phyloP scores from a whole-genome alignment of 2,888 invertebrate species.

The Octodonta nipae region DNA sequence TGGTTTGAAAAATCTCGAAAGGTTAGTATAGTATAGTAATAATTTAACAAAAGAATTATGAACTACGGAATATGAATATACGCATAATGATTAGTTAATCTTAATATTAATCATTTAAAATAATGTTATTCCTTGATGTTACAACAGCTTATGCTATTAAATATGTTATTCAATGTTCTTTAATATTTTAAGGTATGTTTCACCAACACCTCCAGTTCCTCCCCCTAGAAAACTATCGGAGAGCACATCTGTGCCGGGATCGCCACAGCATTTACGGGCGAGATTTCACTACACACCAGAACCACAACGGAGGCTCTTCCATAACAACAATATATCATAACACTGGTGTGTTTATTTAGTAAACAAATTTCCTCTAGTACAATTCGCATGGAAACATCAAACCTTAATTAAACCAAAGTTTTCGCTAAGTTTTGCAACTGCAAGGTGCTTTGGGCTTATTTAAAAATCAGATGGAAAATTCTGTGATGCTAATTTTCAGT shows the following conservation, averaged over 20 bases:
- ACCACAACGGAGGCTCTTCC: conserved; percentile 43
- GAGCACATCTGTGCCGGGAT: conserved; percentile 54
- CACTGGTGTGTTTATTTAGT: conserved; percentile 12
- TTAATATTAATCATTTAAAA: too few species aligned
- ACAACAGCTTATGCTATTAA: conserved; percentile 2
- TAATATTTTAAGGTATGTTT: conserved; percentile 41
- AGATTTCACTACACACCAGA: conserved; percentile 48
- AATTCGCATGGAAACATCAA: not conserved
- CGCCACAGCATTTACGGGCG: conserved; percentile 52
- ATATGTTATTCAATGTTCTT: conserved; percentile 6
- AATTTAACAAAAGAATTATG: too few species aligned
- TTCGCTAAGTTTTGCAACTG: too few species aligned
- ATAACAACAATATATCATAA: conserved; percentile 33
- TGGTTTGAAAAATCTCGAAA: too few species aligned
- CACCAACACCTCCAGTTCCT: conserved; percentile 47
- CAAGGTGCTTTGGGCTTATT: too few species aligned
- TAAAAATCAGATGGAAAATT: too few species aligned
- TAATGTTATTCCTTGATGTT: too few species aligned
- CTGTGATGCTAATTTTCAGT: too few species aligned
- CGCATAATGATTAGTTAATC: too few species aligned
- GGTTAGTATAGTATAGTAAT: too few species aligned
- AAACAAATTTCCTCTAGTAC: not conserved
- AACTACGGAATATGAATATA: too few species aligned
- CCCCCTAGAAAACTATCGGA: conserved; percentile 52
- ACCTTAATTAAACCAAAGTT: conserved; percentile 1